Evolutionary conservation across 2,113 vertebrate genomes (phyloP).

Genomic region (Nettapus auritus): DNA sequence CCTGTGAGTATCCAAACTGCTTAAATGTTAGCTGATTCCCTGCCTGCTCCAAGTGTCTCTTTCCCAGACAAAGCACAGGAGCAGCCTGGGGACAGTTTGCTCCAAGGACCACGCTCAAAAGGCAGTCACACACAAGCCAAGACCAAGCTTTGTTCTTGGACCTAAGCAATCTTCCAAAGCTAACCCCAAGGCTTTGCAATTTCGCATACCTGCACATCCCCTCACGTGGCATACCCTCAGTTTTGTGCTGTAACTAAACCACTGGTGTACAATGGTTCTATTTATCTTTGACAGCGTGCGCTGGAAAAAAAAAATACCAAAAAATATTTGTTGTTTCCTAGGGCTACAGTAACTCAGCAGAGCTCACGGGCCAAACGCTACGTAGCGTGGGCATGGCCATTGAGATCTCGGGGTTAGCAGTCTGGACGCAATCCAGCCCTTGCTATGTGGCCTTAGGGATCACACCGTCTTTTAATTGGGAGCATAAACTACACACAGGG

Average conservation of each 20-base stretch:
- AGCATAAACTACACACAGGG: background rate
- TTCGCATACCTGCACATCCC: background rate
- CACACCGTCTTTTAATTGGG: background rate
- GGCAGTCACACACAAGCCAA: background rate
- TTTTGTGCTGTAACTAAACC: background rate
- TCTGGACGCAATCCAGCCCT: background rate
- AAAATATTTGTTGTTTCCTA: background rate
- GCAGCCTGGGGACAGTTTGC: background rate
- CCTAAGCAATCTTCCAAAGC: background rate
- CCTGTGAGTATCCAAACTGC: rapidly evolving
- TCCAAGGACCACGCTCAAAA: background rate
- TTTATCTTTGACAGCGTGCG: background rate
- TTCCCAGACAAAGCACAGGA: background rate
- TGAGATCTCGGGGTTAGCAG: background rate
- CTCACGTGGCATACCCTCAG: rapidly evolving
- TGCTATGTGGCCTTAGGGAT: background rate
- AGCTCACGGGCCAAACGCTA: background rate
- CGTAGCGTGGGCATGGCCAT: background rate
- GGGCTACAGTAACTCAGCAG: background rate
- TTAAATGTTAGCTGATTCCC: background rate
- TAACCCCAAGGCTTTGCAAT: background rate
- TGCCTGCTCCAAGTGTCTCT: background rate
- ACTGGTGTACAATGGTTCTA: background rate
- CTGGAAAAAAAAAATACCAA: background rate
- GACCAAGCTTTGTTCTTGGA: background rate